Base-by-base conservation (phyloP, 2,888 invertebrate genomes). In the Campaea margaritaria region DNA sequence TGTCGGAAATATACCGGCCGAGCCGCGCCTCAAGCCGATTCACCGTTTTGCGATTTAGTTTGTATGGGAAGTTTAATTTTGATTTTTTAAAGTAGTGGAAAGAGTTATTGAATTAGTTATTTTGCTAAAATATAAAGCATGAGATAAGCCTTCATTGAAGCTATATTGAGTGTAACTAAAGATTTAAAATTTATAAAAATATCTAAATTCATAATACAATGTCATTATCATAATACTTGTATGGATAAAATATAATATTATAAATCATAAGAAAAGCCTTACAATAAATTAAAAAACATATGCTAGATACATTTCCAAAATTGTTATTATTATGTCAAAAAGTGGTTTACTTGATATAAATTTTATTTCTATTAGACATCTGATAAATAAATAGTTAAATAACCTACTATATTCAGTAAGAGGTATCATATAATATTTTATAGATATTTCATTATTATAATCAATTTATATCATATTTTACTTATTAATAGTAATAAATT, bases 1-100 rank as follows among this genome's bases (percentile, higher is more conserved):
- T 92, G 92, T 92, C 91, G 92, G 92, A 92, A 92, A 92, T 92
- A 92, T 92, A 92, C 91, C 89, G 91, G 90, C 83, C 82, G 91
- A 83, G 80, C 82, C 85, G 86, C 89, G 91, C 85, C 88, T 88
- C 85, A 83, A 85, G 91, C 91, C 91, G 89, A 77, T 87, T 83
- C 80, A 86, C 86, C 74, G 81, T 86, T 91, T 87, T 73, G 75
- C 79, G 78, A 91, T 91, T 92, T 92, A 92, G 89, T 92, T 92
- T 91, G 90, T 92, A 92, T 91, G 91, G 86, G 82, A 83, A 91
- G 84, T 82, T 88, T 87, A 82, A 84, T 84, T 88, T 89, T 74
- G 82, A 84, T 85, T 91, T 92, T 92, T 90, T 85, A 74, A 85
- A 79, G 78, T 76, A 74, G 82, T 86, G 81, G 86, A 83, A 78